A percentile compares a stretch with the other conserved stretches of the same genome.
Evolutionary conservation across 2,797 vertebrate genomes (phyloP).

Genomic region (Takifugu ocellatus): DNA sequence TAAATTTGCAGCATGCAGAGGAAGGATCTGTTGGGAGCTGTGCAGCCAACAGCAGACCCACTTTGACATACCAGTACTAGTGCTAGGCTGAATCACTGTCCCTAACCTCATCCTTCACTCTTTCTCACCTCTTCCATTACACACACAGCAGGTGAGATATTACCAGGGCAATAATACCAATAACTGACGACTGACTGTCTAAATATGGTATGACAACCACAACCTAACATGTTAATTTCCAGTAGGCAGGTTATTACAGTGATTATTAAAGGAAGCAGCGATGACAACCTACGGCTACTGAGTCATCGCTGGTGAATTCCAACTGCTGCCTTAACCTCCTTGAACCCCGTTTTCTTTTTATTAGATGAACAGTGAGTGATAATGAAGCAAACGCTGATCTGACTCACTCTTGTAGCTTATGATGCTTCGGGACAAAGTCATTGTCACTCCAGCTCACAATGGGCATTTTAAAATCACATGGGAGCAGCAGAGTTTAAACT

Average conservation of each 20-base stretch:
- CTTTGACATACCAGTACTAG: slow-evolving; percentile 15
- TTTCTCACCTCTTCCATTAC: slow-evolving; percentile 37
- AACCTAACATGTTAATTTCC: background rate
- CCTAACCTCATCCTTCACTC: slow-evolving; percentile 2
- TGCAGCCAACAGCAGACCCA: slow-evolving; percentile 17
- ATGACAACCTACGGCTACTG: background rate
- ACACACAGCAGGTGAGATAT: slow-evolving; percentile 47
- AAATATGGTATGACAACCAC: background rate
- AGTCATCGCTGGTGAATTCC: slow-evolving; percentile 11
- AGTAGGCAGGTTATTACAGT: background rate
- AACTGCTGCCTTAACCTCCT: slow-evolving; percentile 15
- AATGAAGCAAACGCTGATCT: slow-evolving; percentile 7
- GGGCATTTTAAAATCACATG: too few relatives aligned
- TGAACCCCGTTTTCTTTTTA: slow-evolving; percentile 10
- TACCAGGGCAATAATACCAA: slow-evolving; percentile 1
- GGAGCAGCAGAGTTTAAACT: too few relatives aligned
- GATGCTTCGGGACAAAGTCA: background rate
- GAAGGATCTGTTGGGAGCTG: slow-evolving; percentile 48
- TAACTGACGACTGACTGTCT: too few relatives aligned
- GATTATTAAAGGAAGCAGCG: slow-evolving; percentile 9
- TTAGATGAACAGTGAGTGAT: slow-evolving; percentile 10
- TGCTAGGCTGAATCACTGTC: slow-evolving; percentile 35
- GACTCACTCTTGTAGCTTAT: slow-evolving; percentile 15
- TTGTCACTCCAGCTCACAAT: background rate
- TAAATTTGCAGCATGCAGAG: slow-evolving; percentile 32